Percentiles rank a stretch among this genome's conserved stretches.
Conservation (phyloP, 2,888 invertebrate species). For the Anodontia alba region DNA sequence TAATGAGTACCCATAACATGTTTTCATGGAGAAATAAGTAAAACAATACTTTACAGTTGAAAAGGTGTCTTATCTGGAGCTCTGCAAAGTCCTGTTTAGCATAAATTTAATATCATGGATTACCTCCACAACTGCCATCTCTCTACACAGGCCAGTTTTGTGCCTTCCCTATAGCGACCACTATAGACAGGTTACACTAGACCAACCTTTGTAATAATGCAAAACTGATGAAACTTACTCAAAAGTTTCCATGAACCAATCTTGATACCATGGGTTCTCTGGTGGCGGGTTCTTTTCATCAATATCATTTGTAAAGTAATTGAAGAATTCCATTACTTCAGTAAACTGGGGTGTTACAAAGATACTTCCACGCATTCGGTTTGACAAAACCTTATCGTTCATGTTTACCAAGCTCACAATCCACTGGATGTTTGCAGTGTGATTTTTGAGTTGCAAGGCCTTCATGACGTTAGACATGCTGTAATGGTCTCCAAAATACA, state of each 20-base stretch:
- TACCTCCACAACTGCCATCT: too few relatives aligned
- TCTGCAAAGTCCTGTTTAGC: too few relatives aligned
- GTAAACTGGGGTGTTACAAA: slow-evolving; percentile 62
- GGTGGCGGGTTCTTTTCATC: slow-evolving; percentile 56
- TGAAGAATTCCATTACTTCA: slow-evolving; percentile 71
- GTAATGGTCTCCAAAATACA: slow-evolving; percentile 59
- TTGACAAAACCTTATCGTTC: slow-evolving; percentile 38
- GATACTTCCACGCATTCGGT: slow-evolving; percentile 67
- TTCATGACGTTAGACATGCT: slow-evolving; percentile 46
- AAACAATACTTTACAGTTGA: too few relatives aligned
- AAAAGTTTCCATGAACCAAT: slow-evolving; percentile 80
- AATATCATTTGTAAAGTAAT: slow-evolving; percentile 66
- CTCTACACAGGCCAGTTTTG: too few relatives aligned
- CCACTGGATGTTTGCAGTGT: slow-evolving; percentile 73
- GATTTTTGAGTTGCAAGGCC: slow-evolving; percentile 49
- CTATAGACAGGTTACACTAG: too few relatives aligned
- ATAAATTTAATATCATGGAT: too few relatives aligned
- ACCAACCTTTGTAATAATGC: too few relatives aligned
- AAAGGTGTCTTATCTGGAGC: too few relatives aligned
- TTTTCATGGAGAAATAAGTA: too few relatives aligned
- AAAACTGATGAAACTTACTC: slow-evolving; percentile 50
- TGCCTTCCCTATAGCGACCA: too few relatives aligned
- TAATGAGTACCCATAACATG: too few relatives aligned
- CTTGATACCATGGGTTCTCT: slow-evolving; percentile 78
- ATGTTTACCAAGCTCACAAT: slow-evolving; percentile 69